Evolutionary conservation across 2,113 vertebrate species (phyloP).

Genomic region (Ptilonorhynchus violaceus): DNA sequence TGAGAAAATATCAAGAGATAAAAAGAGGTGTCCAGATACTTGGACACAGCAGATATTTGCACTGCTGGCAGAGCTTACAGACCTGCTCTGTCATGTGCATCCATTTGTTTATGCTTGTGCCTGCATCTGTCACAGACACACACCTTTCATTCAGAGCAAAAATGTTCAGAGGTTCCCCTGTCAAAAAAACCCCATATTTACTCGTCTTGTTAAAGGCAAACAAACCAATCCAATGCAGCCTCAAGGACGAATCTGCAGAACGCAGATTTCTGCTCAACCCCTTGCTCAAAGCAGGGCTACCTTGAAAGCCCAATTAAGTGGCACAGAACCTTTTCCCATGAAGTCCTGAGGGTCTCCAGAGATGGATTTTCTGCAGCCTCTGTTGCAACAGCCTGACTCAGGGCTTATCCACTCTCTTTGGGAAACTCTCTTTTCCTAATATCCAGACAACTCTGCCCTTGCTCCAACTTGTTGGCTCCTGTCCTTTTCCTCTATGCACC

Average conservation of each 20-base stretch:
- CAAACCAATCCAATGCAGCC: not conserved
- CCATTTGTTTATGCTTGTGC: not conserved
- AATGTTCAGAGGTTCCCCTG: not conserved
- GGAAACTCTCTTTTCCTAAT: not conserved
- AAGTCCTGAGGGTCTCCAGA: not conserved
- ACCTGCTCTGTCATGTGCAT: not conserved
- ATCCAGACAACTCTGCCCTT: not conserved
- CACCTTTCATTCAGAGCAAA: not conserved
- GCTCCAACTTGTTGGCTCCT: not conserved
- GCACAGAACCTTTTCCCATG: not conserved
- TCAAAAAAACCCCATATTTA: not conserved
- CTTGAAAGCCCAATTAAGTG: not conserved
- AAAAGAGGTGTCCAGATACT: not conserved
- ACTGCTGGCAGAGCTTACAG: not conserved
- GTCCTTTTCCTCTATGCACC: not conserved
- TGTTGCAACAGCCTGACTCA: not conserved
- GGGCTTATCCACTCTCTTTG: not conserved
- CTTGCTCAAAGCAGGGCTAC: not conserved
- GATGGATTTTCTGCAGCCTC: not conserved
- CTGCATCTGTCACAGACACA: not conserved
- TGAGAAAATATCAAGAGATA: not conserved
- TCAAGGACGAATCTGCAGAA: not conserved
- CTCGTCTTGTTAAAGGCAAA: not conserved
- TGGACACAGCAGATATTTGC: not conserved
- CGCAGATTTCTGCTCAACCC: not conserved